Evolutionary conservation across 2,888 invertebrate species (phyloP).

Genomic region (Troilus luridus): DNA sequence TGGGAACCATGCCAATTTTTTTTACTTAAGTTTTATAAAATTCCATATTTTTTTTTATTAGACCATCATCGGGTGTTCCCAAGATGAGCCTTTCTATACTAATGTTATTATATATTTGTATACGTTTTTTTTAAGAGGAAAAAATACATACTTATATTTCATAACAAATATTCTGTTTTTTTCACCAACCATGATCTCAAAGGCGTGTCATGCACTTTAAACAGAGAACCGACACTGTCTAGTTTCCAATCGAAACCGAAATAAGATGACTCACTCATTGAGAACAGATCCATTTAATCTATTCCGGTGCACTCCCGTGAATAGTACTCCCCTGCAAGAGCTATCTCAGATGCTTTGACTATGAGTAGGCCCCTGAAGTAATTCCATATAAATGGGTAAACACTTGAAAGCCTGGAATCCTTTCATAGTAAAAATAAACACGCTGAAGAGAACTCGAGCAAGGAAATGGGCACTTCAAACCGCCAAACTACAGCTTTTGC

Average conservation of each 20-base stretch:
- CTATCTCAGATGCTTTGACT: not conserved
- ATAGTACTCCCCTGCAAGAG: not conserved
- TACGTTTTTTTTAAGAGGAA: no score
- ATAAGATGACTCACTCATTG: not conserved
- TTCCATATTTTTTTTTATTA: no score
- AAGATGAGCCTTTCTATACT: no score
- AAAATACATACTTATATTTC: no score
- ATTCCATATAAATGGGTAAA: not conserved
- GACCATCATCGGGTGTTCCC: no score
- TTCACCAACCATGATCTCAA: no score
- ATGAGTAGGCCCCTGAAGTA: not conserved
- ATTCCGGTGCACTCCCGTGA: not conserved
- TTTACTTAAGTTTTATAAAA: no score
- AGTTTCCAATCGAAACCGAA: not conserved
- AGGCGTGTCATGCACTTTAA: not conserved
- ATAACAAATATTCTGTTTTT: no score
- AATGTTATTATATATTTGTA: no score
- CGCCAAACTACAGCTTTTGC: not conserved
- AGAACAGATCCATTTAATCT: not conserved
- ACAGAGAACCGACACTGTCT: not conserved
- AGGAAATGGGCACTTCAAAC: conserved; percentile 42
- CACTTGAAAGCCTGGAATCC: conserved; percentile 22
- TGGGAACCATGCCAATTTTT: no score
- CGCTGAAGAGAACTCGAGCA: not conserved
- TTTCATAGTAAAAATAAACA: conserved; percentile 45